Evolutionary conservation across 2,113 vertebrate species (phyloP).

Genomic region (Syngnathus floridae): DNA sequence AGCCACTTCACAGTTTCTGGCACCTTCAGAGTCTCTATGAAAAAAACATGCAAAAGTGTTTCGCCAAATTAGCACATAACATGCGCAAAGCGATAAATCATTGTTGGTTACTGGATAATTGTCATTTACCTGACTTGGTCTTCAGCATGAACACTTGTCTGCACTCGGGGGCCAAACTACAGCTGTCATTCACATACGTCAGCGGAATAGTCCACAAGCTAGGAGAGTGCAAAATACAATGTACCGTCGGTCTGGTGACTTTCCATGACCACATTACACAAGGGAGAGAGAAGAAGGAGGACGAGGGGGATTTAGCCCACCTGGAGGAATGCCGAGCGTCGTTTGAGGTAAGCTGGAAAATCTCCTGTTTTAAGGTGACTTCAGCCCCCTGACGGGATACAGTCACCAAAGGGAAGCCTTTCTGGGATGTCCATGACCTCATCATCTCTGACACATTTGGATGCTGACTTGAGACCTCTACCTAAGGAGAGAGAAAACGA

Average conservation of each 20-base stretch:
- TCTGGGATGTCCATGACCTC: constrained; percentile 87
- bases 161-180: constrained; percentile 62
- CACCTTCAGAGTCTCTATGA: constrained; percentile 74
- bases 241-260: not conserved
- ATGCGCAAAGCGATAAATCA: not conserved
- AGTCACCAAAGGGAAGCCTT: constrained; percentile 91
- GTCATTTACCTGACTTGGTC: constrained; percentile 76
- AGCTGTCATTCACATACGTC: constrained; percentile 77
- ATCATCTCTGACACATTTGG: constrained; percentile 83
- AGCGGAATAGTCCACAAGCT: constrained; percentile 87
- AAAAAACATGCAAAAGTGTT: constrained; percentile 21
- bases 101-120: constrained; percentile 3
- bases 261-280: not conserved
- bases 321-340: constrained; percentile 64
- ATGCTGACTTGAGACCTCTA: constrained; percentile 69
- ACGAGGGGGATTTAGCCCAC: constrained; percentile 50
- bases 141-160: constrained; percentile 72
- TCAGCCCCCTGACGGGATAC: constrained; percentile 71
- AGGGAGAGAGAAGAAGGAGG: not conserved
- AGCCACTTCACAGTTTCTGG: constrained; percentile 80
- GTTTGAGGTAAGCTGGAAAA: constrained; percentile 76
- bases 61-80: not conserved
- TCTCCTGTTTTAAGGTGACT: constrained; percentile 80
- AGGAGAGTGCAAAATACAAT: constrained; percentile 18
- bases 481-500: constrained; percentile 11